Evolutionary conservation across 2,888 invertebrate species (phyloP).

Genomic region (Fragum whitleyi): DNA sequence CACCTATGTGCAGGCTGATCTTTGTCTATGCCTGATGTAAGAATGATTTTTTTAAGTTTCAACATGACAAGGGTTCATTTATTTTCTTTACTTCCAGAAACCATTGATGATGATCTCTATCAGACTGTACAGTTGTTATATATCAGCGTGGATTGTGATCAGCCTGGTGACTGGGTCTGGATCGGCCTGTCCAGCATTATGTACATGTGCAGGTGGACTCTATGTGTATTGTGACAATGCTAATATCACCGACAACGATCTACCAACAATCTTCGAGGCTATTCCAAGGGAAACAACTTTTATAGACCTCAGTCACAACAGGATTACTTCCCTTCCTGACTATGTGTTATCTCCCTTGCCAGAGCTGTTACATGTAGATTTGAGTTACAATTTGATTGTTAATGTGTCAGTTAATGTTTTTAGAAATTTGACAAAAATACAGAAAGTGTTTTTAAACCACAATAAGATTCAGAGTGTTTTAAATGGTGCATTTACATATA

Average conservation of each 20-base stretch:
- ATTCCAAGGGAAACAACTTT: slow-evolving; percentile 69
- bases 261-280: slow-evolving; percentile 49
- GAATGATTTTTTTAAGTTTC: no score
- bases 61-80: neutral
- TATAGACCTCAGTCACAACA: slow-evolving; percentile 73
- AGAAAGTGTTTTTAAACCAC: slow-evolving; percentile 63
- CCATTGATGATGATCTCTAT: neutral
- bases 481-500: slow-evolving; percentile 58
- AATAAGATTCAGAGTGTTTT: slow-evolving; percentile 57
- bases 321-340: slow-evolving; percentile 48
- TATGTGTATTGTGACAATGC: slow-evolving; percentile 73
- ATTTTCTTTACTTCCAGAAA: neutral
- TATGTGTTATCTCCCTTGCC: slow-evolving; percentile 60
- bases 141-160: slow-evolving; percentile 7
- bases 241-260: slow-evolving; percentile 56
- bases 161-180: slow-evolving; percentile 13
- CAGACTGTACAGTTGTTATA: neutral
- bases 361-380: slow-evolving; percentile 61
- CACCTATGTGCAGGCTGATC: no score
- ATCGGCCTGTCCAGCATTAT: slow-evolving; percentile 70
- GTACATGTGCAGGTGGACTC: slow-evolving; percentile 67
- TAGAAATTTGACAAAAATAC: slow-evolving; percentile 53
- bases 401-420: slow-evolving; percentile 56
- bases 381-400: slow-evolving; percentile 64
- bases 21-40: no score